phyloP scores from a whole-genome alignment of 2,797 vertebrate species.

The Melanogrammus aeglefinus region DNA sequence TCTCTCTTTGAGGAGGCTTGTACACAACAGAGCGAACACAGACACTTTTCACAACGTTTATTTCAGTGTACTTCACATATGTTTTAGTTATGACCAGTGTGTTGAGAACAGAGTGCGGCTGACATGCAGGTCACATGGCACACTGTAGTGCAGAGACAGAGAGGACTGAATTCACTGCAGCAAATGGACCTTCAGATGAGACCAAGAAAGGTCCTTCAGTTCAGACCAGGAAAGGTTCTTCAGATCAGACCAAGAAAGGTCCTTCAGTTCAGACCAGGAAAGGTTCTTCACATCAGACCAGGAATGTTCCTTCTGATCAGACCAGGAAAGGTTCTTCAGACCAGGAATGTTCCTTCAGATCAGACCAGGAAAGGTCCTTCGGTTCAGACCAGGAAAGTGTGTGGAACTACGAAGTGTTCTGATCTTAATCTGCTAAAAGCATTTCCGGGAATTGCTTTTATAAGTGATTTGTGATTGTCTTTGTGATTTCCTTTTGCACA shows the following conservation, averaged over 20 bases:
- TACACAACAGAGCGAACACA: not conserved
- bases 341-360: not conserved
- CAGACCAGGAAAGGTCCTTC: not conserved
- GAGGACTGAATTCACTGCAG: constrained; percentile 68
- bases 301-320: too few relatives aligned
- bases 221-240: too few relatives aligned
- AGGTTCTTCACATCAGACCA: too few relatives aligned
- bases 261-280: too few relatives aligned
- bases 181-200: constrained; percentile 26
- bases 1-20: too few relatives aligned
- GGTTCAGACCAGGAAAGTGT: not conserved
- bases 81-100: constrained; percentile 12
- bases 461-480: not conserved
- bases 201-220: too few relatives aligned
- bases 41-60: not conserved
- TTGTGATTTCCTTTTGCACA: not conserved
- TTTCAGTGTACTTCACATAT: constrained; percentile 1
- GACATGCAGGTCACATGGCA: constrained; percentile 53
- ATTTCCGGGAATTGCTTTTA: not conserved
- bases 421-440: not conserved
- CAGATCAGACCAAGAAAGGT: too few relatives aligned
- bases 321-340: too few relatives aligned
- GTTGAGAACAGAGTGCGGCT: constrained; percentile 15
- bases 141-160: constrained; percentile 50
- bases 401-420: not conserved